Evolutionary conservation across 2,888 invertebrate species (phyloP), one percentile per base, ranked within the genome.

Genomic region (Cerastoderma edule): DNA sequence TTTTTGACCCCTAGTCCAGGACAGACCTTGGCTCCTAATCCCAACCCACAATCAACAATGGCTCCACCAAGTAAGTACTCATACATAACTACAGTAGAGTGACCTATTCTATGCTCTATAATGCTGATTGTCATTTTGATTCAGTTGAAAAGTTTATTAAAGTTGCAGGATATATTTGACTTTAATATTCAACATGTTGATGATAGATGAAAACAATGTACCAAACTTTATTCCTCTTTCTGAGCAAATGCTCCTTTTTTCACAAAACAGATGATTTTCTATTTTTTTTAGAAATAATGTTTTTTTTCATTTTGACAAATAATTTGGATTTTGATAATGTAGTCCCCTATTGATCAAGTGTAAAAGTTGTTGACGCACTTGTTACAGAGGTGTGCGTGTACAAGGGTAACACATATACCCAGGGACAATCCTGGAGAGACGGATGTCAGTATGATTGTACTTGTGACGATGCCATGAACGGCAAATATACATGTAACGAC

Each of bases 371-470:
- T n/a, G n/a, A n/a, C n/a, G n/a, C n/a, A n/a, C n/a, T n/a, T n/a
- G n/a, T 68, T 66, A 46, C 78, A 85, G 85, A 85, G 48, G 81
- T 85, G 19, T 87, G 87, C 72, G 81, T 86, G 10, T 87, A 87
- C 83, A 85, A 87, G 76, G 85, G 83, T 27, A 81, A 82, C 24
- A 28, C 57, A 24, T 87, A 85, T 65, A 78, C 72, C 2, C 78
- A 81, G 33, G 85, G 86, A 33, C 84, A 85, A 68, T 78, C 74
- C 48, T 87, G 87, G 87, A 78, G 84, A 69, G 87, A 86, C 73
- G 86, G 86, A 19, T 87, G 87, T 69, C 78, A 78, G 50, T 87
- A 83, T 71, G 83, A 86, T 67, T 87, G 87, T 73, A 75, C 72
- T 0, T 87, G 87, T 73, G 67, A 72, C 16, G 80, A 86, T 73